Evolutionary conservation across 1,140 invertebrate genomes (phyloP).

Genomic region (Wasmannia auropunctata): DNA sequence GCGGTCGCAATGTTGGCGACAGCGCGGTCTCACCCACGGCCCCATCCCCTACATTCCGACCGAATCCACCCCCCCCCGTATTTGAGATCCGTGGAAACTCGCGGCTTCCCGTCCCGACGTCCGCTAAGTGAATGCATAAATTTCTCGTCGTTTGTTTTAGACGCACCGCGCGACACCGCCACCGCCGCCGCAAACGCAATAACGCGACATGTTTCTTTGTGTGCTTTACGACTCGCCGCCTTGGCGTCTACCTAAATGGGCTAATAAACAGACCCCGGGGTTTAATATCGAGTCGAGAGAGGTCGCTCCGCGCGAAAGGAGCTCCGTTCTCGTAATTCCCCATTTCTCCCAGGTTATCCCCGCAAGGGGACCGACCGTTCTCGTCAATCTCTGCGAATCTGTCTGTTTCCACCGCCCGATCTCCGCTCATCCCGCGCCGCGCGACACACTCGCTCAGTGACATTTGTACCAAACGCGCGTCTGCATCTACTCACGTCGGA

Average conservation of each 20-base stretch:
- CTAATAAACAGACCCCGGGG: slow-evolving; percentile 74
- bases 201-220: slow-evolving; percentile 73
- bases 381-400: slow-evolving; percentile 34
- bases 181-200: slow-evolving; percentile 64
- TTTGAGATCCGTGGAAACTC: slow-evolving; percentile 11
- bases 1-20: slow-evolving; percentile 47
- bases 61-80: background rate
- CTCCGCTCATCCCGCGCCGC: background rate
- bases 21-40: background rate
- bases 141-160: slow-evolving; percentile 71
- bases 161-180: slow-evolving; percentile 4
- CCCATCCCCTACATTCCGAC: background rate
- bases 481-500: slow-evolving; percentile 49
- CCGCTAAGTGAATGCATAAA: slow-evolving; percentile 77
- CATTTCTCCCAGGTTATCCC: background rate
- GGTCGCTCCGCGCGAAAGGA: background rate
- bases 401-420: background rate
- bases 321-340: background rate
- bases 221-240: slow-evolving; percentile 67
- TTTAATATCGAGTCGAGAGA: slow-evolving; percentile 68
- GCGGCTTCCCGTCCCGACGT: slow-evolving; percentile 24
- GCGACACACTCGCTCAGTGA: background rate
- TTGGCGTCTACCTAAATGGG: slow-evolving; percentile 71
- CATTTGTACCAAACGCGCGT: slow-evolving; percentile 45
- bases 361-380: background rate